Conservation (phyloP, 2,888 invertebrate species). For the Pammene fasciana region DNA sequence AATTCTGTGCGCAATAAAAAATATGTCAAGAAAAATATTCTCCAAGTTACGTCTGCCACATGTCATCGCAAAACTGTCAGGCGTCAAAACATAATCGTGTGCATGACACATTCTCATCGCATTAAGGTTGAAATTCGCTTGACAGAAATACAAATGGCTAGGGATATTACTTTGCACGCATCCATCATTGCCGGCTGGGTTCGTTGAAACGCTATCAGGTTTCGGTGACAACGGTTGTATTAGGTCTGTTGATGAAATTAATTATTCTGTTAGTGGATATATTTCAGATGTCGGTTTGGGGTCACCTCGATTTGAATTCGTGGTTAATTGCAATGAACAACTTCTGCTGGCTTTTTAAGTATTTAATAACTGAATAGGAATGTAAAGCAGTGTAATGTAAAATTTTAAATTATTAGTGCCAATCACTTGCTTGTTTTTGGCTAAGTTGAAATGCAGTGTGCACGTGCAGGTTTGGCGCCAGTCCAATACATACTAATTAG, state of each 20-base stretch:
- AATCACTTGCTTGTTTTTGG: too few species aligned
- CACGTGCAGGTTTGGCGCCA: too few species aligned
- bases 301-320: not conserved
- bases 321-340: not conserved
- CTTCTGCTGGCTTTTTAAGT: too few species aligned
- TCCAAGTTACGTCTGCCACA: slow-evolving; percentile 10
- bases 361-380: too few species aligned
- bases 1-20: not conserved
- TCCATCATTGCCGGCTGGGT: slow-evolving; percentile 36
- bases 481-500: too few species aligned
- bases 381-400: too few species aligned
- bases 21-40: not conserved
- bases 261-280: slow-evolving; percentile 10
- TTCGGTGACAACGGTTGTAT: slow-evolving; percentile 22
- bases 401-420: too few species aligned
- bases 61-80: slow-evolving; percentile 20
- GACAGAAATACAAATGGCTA: slow-evolving; percentile 9
- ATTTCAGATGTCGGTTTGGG: not conserved
- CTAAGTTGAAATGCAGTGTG: too few species aligned
- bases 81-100: slow-evolving; percentile 3
- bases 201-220: slow-evolving; percentile 30
- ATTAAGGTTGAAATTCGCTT: slow-evolving; percentile 14
- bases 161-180: slow-evolving; percentile 30
- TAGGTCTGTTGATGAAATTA: slow-evolving; percentile 13
- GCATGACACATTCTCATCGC: not conserved